Evolutionary conservation across 2,888 invertebrate genomes (phyloP).

Genomic region (Aphrophora alni): DNA sequence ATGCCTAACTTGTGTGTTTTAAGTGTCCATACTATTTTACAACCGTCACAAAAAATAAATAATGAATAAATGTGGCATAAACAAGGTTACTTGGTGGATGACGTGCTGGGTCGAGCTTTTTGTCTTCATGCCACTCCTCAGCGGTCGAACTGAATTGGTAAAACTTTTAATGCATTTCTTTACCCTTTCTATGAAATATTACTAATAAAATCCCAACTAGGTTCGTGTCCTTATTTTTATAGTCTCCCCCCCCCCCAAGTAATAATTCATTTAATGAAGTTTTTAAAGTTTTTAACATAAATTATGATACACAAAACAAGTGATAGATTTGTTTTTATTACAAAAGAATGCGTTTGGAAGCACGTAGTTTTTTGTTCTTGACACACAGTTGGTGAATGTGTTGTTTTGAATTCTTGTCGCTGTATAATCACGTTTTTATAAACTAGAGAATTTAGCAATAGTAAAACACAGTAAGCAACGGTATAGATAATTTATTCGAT

Average conservation of each 20-base stretch:
- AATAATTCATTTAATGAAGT: background rate
- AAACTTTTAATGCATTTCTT: background rate
- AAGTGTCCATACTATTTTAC: background rate
- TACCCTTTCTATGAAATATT: background rate
- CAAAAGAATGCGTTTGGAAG: background rate
- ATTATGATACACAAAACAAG: background rate
- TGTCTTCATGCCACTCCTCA: background rate
- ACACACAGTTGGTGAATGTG: background rate
- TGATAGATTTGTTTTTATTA: background rate
- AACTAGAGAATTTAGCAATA: no score
- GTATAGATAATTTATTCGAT: no score
- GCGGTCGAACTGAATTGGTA: background rate
- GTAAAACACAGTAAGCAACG: no score
- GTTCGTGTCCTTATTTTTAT: background rate
- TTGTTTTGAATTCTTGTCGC: background rate
- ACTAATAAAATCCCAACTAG: background rate
- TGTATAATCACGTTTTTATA: no score
- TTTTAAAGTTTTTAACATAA: background rate
- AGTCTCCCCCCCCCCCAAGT: background rate
- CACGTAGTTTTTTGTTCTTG: background rate
- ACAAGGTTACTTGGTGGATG: background rate
- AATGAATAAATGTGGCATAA: background rate
- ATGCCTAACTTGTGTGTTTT: background rate
- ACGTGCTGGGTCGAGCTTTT: background rate
- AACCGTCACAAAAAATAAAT: background rate